A percentile compares a stretch with the other conserved stretches of the same genome.
phyloP scores from a whole-genome alignment of 2,888 invertebrate species.

The Lasioglossum morio region DNA sequence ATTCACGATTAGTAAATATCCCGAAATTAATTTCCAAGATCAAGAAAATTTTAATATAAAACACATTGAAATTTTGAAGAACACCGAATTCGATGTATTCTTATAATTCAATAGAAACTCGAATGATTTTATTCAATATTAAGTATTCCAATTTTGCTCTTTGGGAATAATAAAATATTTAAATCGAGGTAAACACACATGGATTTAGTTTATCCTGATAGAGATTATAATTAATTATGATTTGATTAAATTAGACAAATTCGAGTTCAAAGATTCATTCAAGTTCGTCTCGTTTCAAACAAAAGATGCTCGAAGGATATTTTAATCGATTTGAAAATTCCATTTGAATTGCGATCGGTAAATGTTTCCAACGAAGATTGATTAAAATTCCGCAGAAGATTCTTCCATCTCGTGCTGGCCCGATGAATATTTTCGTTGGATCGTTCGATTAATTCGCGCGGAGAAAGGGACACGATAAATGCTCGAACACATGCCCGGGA shows the following conservation, averaged over 20 bases:
- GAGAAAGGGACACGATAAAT: slow-evolving; percentile 29
- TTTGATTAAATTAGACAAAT: not conserved
- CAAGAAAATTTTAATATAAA: not conserved
- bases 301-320: not conserved
- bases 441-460: slow-evolving; percentile 1
- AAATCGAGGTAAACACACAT: too few species aligned
- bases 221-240: too few species aligned
- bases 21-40: not conserved
- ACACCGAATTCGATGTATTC: not conserved
- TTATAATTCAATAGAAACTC: not conserved
- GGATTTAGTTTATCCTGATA: not conserved
- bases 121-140: not conserved
- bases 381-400: not conserved
- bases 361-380: not conserved
- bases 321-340: not conserved
- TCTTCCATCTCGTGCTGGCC: too few species aligned
- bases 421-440: not conserved
- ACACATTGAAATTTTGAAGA: not conserved
- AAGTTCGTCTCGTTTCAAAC: not conserved
- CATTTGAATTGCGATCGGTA: not conserved
- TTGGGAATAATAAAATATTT: not conserved
- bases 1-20: not conserved
- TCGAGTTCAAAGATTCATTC: not conserved
- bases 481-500: slow-evolving; percentile 7
- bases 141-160: not conserved